These are phyloP conservation scores for Phymastichus coffea DNA, from an alignment of 1,140 invertebrate species.

Conservation along the genomic window DNA sequence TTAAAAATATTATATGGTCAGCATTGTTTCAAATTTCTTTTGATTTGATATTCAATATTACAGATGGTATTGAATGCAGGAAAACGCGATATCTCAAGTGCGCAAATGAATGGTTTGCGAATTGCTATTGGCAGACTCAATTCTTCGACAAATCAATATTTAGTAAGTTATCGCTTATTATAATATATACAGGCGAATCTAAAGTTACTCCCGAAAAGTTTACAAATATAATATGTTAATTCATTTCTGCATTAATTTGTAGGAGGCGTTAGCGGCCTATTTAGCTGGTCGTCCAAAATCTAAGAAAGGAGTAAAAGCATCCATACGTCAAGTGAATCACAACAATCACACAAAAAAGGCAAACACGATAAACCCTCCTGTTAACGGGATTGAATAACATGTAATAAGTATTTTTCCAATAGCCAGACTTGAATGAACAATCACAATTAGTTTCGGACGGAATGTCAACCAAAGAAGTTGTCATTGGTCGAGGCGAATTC, in stretches of 20 bases:
- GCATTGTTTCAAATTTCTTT: neutral
- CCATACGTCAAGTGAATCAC: conserved; percentile 50
- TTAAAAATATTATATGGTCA: neutral
- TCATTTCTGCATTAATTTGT: conserved; percentile 25
- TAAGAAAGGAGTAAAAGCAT: conserved; percentile 50
- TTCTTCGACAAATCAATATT: conserved; percentile 40
- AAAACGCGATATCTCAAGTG: conserved; percentile 31
- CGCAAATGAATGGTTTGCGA: conserved; percentile 35
- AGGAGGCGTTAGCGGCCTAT: conserved; percentile 61
- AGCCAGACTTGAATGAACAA: too few relatives aligned
- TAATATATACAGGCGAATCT: too few relatives aligned
- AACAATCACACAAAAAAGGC: conserved; percentile 58
- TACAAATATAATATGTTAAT: neutral
- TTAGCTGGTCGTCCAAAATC: conserved; percentile 59
- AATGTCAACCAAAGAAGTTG: too few relatives aligned
- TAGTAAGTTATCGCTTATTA: conserved; percentile 40
- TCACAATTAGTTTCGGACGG: too few relatives aligned
- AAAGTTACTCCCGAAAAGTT: conserved; percentile 3
- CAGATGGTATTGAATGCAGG: conserved; percentile 40
- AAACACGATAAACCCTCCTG: conserved; percentile 51
- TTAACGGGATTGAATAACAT: conserved; percentile 56
- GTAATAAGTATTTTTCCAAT: too few relatives aligned
- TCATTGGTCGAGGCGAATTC: too few relatives aligned
- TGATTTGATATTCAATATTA: too few relatives aligned
- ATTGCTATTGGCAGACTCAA: conserved; percentile 41